Evolutionary conservation across 2,888 invertebrate species (phyloP), one percentile per base, ranked within the genome.

Genomic region (Xanthia icteritia): DNA sequence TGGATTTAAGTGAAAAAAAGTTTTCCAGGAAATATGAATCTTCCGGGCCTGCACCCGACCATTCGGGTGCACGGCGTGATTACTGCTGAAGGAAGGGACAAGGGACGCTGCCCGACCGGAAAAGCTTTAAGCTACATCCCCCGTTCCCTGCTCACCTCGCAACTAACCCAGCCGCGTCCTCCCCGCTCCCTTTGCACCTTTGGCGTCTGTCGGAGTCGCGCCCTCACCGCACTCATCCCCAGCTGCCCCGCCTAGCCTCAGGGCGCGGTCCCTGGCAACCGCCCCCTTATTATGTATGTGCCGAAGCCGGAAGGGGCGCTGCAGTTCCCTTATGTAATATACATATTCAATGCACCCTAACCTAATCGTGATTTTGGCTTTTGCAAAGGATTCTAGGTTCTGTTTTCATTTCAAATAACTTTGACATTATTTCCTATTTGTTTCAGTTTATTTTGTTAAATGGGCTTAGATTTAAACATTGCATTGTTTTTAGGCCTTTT

Each of bases 211-310:
- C 13, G 23, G 5, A 1, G 23, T 42, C 20, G 48, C 51, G 3
- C 27, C 23, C 6, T 9, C 36, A 56, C 42, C 42, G 60, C 48
- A 4, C 71, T 4, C 23, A n/a, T 15, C 27, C 45, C 72, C 23
- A 23, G 31, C 27, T 15, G 54, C 23, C 23, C 45, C 6, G 6
- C 6, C n/a, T 4, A 45, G 23, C 36, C 8, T 11, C 15, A 17
- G 72, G 74, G 48, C 60, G 64, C 75, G 23, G 23, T 65, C 56
- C 63, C 56, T 58, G 11, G 36, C 67, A 75, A 51, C 79, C 79
- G 42, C 82, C 82, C 82, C 61, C 54, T 54, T 66, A 65, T 60
- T 17, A 31, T 17, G 13, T 67, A 76, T 64, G 23, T 64, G 45
- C 67, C 20, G 48, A n/a, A 66, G 45, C 31, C 20, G 11, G 15